Evolutionary conservation across 2,888 invertebrate species (phyloP).

Genomic region (Mimas tiliae): DNA sequence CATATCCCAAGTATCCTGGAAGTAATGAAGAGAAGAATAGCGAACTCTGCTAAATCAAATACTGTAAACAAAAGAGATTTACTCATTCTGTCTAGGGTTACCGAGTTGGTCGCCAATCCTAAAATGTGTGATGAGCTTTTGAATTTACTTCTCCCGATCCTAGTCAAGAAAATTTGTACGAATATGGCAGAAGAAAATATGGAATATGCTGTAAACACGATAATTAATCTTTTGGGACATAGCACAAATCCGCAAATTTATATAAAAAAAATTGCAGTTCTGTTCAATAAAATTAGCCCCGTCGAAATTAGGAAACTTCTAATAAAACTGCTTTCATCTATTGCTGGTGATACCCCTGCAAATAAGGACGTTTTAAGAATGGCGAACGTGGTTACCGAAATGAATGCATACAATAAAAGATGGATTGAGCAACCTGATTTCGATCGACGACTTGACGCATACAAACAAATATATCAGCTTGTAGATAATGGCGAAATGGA

Average conservation of each 20-base stretch:
- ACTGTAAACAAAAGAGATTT: conserved; percentile 88
- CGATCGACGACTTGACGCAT: conserved; percentile 91
- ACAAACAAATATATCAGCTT: conserved; percentile 86
- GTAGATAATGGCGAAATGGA: conserved; percentile 81
- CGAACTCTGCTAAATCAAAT: conserved; percentile 82
- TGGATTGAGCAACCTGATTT: conserved; percentile 98
- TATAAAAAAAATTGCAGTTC: conserved; percentile 88
- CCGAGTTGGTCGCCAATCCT: conserved; percentile 88
- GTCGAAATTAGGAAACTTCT: conserved; percentile 88
- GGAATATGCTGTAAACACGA: conserved; percentile 88
- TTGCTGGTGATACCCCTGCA: conserved; percentile 75
- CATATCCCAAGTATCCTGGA: conserved; percentile 89
- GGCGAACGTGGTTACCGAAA: conserved; percentile 84
- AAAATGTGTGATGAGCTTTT: conserved; percentile 88
- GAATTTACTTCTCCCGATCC: conserved; percentile 88
- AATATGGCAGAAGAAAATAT: conserved; percentile 88
- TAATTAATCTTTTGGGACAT: conserved; percentile 90
- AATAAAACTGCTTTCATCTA: conserved; percentile 85
- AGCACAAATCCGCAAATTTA: conserved; percentile 87
- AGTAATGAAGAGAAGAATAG: conserved; percentile 87
- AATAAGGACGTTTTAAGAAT: conserved; percentile 77
- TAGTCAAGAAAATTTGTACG: conserved; percentile 86
- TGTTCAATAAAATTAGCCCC: conserved; percentile 88
- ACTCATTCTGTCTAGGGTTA: conserved; percentile 89
- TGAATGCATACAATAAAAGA: conserved; percentile 94